phyloP scores from a whole-genome alignment of 2,888 invertebrate genomes.

The Notodonta ziczac region DNA sequence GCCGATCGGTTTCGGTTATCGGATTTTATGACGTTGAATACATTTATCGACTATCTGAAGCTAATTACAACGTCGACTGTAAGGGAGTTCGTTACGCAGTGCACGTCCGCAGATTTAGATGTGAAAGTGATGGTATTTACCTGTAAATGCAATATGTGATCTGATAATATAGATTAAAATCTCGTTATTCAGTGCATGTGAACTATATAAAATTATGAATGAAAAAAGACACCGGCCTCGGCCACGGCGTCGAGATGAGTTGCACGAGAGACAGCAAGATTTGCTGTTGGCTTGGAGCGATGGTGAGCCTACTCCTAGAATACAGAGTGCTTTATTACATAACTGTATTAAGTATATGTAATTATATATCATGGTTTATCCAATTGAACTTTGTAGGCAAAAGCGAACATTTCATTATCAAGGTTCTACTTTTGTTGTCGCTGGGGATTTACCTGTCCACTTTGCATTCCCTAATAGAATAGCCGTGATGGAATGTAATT shows the following conservation, averaged over 20 bases:
- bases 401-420: too few relatives aligned
- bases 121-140: conserved; percentile 50
- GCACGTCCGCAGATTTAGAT: conserved; percentile 66
- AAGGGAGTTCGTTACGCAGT: conserved; percentile 57
- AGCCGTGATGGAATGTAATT: not conserved
- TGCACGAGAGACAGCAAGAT: conserved; percentile 71
- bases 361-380: too few relatives aligned
- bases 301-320: conserved; percentile 60
- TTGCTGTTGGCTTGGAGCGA: conserved; percentile 74
- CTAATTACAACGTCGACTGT: conserved; percentile 66
- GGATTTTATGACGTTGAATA: conserved; percentile 64
- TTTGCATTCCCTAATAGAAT: not conserved
- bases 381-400: too few relatives aligned
- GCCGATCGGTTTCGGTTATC: conserved; percentile 61
- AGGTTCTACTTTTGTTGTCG: too few relatives aligned
- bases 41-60: conserved; percentile 69
- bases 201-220: conserved; percentile 57
- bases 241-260: conserved; percentile 71
- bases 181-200: conserved; percentile 13
- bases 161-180: conserved; percentile 37
- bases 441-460: not conserved
- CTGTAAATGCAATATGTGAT: conserved; percentile 54
- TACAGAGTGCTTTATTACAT: conserved; percentile 1
- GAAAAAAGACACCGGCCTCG: conserved; percentile 64
- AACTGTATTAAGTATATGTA: too few relatives aligned